Conservation (phyloP, 2,888 invertebrate genomes). For the Gymnosoma rotundatum region DNA sequence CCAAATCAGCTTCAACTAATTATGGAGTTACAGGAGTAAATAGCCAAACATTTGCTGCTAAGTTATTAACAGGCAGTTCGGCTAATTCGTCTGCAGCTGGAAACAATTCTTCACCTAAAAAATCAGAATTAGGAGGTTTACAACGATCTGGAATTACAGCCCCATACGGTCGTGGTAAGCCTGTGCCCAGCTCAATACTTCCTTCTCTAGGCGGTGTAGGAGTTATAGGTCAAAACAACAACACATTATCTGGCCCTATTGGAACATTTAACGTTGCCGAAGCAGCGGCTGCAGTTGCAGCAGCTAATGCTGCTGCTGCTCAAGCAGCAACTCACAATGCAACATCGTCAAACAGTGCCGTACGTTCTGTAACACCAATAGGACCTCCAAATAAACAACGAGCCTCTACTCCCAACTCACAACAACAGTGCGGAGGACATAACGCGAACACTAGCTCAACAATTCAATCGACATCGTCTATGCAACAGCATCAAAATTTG, state of each 20-base stretch:
- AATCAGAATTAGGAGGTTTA: slow-evolving; percentile 75
- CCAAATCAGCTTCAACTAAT: slow-evolving; percentile 20
- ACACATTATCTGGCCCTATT: slow-evolving; percentile 80
- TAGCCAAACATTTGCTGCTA: slow-evolving; percentile 82
- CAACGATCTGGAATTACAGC: slow-evolving; percentile 77
- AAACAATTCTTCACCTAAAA: slow-evolving; percentile 73
- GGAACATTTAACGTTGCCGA: slow-evolving; percentile 81
- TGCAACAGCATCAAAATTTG: slow-evolving; percentile 74
- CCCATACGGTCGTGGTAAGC: slow-evolving; percentile 78
- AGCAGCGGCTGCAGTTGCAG: slow-evolving; percentile 79
- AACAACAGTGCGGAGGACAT: slow-evolving; percentile 52
- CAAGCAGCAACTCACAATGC: slow-evolving; percentile 64
- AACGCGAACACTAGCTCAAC: slow-evolving; percentile 25
- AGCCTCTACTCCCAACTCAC: slow-evolving; percentile 46
- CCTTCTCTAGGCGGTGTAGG: slow-evolving; percentile 74
- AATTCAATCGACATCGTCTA: slow-evolving; percentile 39
- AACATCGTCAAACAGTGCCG: slow-evolving; percentile 75
- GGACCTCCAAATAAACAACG: slow-evolving; percentile 77
- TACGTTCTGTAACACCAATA: slow-evolving; percentile 80
- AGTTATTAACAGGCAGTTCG: slow-evolving; percentile 82
- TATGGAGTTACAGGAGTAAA: slow-evolving; percentile 68
- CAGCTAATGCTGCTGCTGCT: slow-evolving; percentile 76
- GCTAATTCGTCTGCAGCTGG: slow-evolving; percentile 49
- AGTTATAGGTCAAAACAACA: slow-evolving; percentile 75
- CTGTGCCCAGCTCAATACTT: slow-evolving; percentile 72